Base-by-base conservation (phyloP, 2,888 invertebrate species). In the Heliconius sara region DNA sequence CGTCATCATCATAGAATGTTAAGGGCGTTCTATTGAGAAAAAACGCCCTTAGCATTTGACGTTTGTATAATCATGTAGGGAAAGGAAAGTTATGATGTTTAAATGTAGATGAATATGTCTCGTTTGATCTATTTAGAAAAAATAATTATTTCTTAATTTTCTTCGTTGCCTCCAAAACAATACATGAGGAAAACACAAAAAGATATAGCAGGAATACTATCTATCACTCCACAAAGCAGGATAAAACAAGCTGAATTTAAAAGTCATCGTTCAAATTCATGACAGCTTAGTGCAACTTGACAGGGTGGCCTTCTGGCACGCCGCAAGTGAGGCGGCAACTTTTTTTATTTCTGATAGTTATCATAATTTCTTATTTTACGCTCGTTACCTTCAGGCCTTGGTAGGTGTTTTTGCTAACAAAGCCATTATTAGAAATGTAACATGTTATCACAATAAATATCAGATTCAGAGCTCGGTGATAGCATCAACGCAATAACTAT, bases 181-280 rank as follows among this genome's bases (percentile, higher is more conserved):
- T 9, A 66, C 16, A 16, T 6, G 19, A 19, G 67, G 34, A 22
- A 34, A 34, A 22, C 22, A 34, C 22, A 34, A 12, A 67, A 30
- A 34, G 34, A 34, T 1, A 22, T 10, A 22, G 34, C 10, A 70
- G 25, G 16, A 60, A 68, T 60, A 70, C 22, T 52, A 70, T 57
- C 34, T n/a, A 52, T 25, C 22, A 74, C 52, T 75, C n/a, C n/a
- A 60, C 30, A 39, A 70, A 60, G 68, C 19, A 52, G 72, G 9
- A 19, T 70, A 67, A 77, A 77, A 70, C 57, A 87, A 87, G 85
- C 87, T 86, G 85, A 75, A 82, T 87, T 89, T 87, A 88, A 89
- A 90, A 88, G 87, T 88, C 84, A 92, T 93, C 92, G 87, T 87
- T 93, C 91, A 91, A 88, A 83, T 86, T 84, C 85, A 85, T 90